Conservation (phyloP, 2,113 vertebrate species). For the Ptilorrhoa leucosticta region DNA sequence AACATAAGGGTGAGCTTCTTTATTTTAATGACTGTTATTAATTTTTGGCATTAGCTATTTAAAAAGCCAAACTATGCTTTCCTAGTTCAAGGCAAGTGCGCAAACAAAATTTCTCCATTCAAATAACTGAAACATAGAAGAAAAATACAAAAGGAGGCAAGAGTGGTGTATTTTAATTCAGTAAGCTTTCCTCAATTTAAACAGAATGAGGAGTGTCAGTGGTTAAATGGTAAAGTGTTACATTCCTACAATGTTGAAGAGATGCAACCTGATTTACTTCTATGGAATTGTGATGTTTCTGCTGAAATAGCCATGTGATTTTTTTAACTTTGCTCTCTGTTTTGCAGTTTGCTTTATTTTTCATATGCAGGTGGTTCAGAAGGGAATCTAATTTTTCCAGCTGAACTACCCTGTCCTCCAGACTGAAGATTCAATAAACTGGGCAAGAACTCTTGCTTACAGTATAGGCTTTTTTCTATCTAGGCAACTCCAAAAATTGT, state of each 20-base stretch:
- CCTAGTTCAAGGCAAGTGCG: not conserved
- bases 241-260: not conserved
- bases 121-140: not conserved
- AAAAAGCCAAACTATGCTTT: not conserved
- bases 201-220: not conserved
- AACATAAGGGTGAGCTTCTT: not conserved
- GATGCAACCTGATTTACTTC: not conserved
- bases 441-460: not conserved
- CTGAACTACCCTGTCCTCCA: not conserved
- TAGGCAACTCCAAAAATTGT: not conserved
- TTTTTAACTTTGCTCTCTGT: not conserved
- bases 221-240: not conserved
- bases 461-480: not conserved
- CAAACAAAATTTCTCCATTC: not conserved
- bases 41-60: slow-evolving; percentile 8
- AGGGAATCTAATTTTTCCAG: not conserved
- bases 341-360: not conserved
- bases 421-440: not conserved
- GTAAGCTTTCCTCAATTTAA: not conserved
- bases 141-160: not conserved
- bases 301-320: not conserved
- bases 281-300: not conserved
- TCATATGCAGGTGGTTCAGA: not conserved
- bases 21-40: not conserved
- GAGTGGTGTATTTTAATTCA: not conserved